Evolutionary conservation across 2,888 invertebrate genomes (phyloP).

Genomic region (Rapana venosa): DNA sequence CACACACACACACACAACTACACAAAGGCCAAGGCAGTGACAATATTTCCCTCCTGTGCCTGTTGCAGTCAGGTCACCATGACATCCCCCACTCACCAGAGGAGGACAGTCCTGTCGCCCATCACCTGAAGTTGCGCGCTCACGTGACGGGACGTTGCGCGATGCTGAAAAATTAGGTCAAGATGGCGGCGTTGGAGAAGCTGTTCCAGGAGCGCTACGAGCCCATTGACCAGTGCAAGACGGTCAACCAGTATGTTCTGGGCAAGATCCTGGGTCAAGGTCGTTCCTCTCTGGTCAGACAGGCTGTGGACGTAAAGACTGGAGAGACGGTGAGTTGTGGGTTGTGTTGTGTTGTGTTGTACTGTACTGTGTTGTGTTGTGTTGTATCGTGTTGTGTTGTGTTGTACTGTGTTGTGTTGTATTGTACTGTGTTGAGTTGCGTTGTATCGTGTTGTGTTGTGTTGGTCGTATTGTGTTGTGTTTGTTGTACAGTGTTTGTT

Average conservation of each 20-base stretch:
- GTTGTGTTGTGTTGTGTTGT: not conserved
- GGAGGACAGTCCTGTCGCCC: no score
- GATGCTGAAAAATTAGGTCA: not conserved
- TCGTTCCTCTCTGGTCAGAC: constrained; percentile 9
- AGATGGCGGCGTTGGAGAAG: constrained; percentile 30
- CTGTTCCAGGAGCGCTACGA: constrained; percentile 16
- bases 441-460: no score
- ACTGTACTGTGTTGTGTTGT: not conserved
- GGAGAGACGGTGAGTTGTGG: constrained; percentile 1
- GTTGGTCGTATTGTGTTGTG: no score
- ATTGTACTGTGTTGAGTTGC: no score
- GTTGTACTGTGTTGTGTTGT: no score
- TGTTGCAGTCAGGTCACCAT: no score
- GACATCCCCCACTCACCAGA: not conserved
- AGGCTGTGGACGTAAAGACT: constrained; percentile 15
- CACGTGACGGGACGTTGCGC: not conserved
- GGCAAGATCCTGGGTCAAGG: constrained; percentile 32
- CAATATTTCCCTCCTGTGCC: no score
- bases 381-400: no score
- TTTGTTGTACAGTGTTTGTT: no score
- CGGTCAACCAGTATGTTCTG: constrained; percentile 2
- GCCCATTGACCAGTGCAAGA: not conserved
- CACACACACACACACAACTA: no score
- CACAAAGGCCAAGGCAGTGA: no score
- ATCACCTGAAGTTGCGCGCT: no score